Base-by-base conservation (phyloP, 2,888 invertebrate genomes). In the Lasioglossum zephyrum region DNA sequence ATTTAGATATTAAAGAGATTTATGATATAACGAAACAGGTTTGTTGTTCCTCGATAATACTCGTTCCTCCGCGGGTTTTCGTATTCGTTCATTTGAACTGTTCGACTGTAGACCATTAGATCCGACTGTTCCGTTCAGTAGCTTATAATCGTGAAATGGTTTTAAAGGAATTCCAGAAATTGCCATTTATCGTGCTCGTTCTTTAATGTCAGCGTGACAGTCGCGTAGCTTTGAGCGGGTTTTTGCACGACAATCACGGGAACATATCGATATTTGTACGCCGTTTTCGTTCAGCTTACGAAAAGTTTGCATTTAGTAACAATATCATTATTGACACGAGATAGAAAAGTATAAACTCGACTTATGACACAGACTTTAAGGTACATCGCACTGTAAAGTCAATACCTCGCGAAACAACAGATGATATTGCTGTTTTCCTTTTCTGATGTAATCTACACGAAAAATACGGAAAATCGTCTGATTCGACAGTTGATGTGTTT, bases 21-120 rank as follows among this genome's bases (percentile, higher is more conserved):
- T 91, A 89, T 90, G 89, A 88, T 88, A 90, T 83, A 85, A 70
- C 80, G 73, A 92, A 85, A 88, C 92, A 90, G 92, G 91, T 92
- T 82, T 76, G 89, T 90, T 66, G 1, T 39, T 66, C 18, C 36
- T 66, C 53, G 8, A 18, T 44, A 1, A 26, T 41, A 5, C 11
- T 63, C 39, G 26, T 57, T 16, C 13, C n/a, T 41, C 72, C 70
- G 16, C 22, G 44, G 11, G 44, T 16, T 47, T 44, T n/a, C 31
- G 36, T 31, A 22, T 53, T 36, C 63, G 53, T 72, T 73, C 82
- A 80, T 89, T 83, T 53, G 84, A 82, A 77, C 81, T 77, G 73
- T 75, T 84, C 79, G 78, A 57, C n/a, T 79, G 41, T 84, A 57
- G 74, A 83, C 76, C 74, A 84, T 83, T 83, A 76, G 63, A 76